phyloP scores from a whole-genome alignment of 2,888 invertebrate species.

The Carcina quercana region DNA sequence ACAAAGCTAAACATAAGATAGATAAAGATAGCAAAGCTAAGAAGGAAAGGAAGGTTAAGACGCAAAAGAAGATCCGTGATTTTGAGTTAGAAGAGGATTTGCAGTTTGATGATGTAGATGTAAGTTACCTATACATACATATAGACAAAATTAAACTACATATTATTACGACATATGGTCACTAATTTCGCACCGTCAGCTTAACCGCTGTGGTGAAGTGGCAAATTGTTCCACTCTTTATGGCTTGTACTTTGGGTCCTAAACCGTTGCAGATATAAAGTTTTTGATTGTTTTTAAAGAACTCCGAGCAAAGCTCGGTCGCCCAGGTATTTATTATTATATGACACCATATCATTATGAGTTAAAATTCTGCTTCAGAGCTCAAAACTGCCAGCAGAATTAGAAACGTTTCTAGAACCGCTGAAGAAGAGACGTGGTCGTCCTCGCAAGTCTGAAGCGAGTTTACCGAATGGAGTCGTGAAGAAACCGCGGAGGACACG shows the following conservation, averaged over 20 bases:
- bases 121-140: background rate
- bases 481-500: conserved; percentile 24
- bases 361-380: background rate
- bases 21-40: conserved; percentile 25
- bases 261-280: no score
- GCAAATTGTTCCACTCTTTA: no score
- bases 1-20: conserved; percentile 29
- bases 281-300: no score
- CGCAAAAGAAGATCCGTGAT: conserved; percentile 11
- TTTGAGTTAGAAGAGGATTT: conserved; percentile 5
- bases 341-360: no score
- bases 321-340: background rate
- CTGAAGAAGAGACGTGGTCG: conserved; percentile 29
- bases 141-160: background rate
- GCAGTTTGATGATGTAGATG: background rate
- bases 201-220: no score
- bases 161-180: no score
- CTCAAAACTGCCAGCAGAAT: conserved; percentile 2
- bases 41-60: conserved; percentile 17
- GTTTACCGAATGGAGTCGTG: conserved; percentile 12
- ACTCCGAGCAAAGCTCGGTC: no score
- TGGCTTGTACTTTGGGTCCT: no score
- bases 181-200: no score
- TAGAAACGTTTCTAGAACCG: conserved; percentile 1
- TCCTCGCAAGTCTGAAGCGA: conserved; percentile 22